Conservation (phyloP, 1,140 invertebrate genomes). For the Euschistus heros region DNA sequence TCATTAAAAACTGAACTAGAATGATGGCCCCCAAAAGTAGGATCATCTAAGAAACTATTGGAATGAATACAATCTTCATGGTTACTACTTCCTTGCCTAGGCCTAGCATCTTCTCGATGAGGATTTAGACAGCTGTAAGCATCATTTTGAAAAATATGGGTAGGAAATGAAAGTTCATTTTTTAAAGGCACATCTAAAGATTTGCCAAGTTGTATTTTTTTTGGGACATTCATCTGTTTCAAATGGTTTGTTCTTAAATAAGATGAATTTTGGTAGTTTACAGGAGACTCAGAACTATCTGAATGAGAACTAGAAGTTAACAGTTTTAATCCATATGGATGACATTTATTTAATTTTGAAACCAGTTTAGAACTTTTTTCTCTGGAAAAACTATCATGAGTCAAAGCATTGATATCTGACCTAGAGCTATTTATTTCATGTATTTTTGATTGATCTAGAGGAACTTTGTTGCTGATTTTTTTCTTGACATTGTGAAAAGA, state of each 20-base stretch:
- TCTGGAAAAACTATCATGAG: neutral
- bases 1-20: neutral
- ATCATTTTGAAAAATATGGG: neutral
- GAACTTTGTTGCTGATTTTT: too few relatives aligned
- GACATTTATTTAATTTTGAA: neutral
- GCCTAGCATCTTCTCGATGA: constrained; percentile 1
- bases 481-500: too few relatives aligned
- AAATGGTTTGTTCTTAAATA: neutral
- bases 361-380: neutral
- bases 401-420: too few relatives aligned
- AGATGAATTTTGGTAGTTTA: too few relatives aligned
- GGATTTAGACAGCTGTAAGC: neutral
- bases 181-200: neutral
- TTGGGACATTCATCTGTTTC: neutral
- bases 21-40: neutral
- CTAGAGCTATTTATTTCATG: too few relatives aligned
- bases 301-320: neutral
- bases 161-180: neutral
- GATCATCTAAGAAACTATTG: neutral
- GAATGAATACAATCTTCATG: neutral
- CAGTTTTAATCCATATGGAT: neutral
- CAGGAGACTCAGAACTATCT: too few relatives aligned
- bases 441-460: too few relatives aligned
- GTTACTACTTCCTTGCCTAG: neutral
- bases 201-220: neutral